Evolutionary conservation across 1,140 invertebrate species (phyloP).

Genomic region (Nasonia giraulti): DNA sequence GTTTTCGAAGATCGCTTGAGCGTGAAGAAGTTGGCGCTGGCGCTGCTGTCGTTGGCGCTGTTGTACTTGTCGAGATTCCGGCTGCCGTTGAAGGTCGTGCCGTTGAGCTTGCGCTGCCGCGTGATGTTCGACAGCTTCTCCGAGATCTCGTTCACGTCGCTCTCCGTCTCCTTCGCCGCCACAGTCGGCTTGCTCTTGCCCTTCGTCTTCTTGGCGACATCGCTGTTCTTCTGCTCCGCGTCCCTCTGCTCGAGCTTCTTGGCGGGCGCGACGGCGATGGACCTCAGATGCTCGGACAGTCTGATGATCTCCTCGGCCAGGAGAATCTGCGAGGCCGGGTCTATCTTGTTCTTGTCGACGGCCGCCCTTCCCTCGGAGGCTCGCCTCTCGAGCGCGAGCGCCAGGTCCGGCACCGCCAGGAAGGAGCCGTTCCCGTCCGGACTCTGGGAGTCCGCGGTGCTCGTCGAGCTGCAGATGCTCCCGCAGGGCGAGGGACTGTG

Average conservation of each 20-base stretch:
- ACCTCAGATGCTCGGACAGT: constrained; percentile 73
- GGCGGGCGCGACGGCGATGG: constrained; percentile 58
- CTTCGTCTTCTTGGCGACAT: background rate
- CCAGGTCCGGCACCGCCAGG: constrained; percentile 56
- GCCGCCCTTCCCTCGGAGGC: constrained; percentile 80
- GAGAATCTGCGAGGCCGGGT: constrained; percentile 68
- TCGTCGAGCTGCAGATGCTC: constrained; percentile 79
- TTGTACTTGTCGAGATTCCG: constrained; percentile 13
- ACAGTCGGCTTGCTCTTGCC: background rate
- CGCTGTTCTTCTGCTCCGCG: background rate
- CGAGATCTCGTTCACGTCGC: constrained; percentile 69
- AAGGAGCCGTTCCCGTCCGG: constrained; percentile 30
- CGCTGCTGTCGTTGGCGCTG: background rate
- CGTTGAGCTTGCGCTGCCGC: constrained; percentile 76
- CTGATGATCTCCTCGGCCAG: constrained; percentile 86
- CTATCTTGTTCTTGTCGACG: constrained; percentile 56
- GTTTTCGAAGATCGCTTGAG: constrained; percentile 50
- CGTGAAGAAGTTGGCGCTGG: constrained; percentile 43
- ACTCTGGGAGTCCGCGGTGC: constrained; percentile 56
- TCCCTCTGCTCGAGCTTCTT: background rate
- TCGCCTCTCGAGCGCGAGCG: constrained; percentile 77
- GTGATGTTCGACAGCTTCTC: constrained; percentile 84
- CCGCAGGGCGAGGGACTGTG: constrained; percentile 85
- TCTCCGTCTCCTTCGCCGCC: background rate
- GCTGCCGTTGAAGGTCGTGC: constrained; percentile 67